Conservation (phyloP, 2,888 invertebrate species). For the Mycogona germanica region DNA sequence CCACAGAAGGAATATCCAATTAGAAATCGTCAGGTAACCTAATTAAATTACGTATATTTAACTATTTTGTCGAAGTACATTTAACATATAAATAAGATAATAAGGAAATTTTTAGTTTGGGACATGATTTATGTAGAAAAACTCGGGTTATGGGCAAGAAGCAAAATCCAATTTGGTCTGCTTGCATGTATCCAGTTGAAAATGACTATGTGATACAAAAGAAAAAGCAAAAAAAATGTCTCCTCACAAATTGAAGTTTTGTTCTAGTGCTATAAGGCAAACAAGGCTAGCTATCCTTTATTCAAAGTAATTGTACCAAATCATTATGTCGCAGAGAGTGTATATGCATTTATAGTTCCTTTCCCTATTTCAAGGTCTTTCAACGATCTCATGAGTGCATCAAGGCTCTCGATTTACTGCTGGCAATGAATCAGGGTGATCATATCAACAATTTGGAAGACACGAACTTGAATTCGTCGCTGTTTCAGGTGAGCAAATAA, state of each 20-base stretch:
- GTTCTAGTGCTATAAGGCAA: too few relatives aligned
- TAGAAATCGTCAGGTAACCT: slow-evolving; percentile 13
- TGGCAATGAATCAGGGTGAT: slow-evolving; percentile 39
- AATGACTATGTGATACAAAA: too few relatives aligned
- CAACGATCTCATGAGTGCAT: slow-evolving; percentile 41
- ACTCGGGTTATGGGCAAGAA: too few relatives aligned
- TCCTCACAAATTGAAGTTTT: too few relatives aligned
- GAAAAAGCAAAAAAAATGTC: too few relatives aligned
- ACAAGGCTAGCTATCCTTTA: too few relatives aligned
- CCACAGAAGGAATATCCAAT: slow-evolving; percentile 7
- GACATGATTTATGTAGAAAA: too few relatives aligned
- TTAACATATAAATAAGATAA: too few relatives aligned
- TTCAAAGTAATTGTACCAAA: too few relatives aligned
- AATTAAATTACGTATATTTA: slow-evolving; percentile 2
- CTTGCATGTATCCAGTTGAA: too few relatives aligned
- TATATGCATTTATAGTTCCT: background rate
- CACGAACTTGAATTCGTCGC: slow-evolving; percentile 31
- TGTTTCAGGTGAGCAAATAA: slow-evolving; percentile 33
- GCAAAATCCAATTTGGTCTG: too few relatives aligned
- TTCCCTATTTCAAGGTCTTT: slow-evolving; percentile 36
- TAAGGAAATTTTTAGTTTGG: too few relatives aligned
- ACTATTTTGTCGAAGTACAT: background rate
- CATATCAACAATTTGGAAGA: slow-evolving; percentile 40
- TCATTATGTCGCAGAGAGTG: background rate
- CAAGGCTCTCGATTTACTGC: slow-evolving; percentile 40